Evolutionary conservation across 2,888 invertebrate genomes (phyloP).

Genomic region (Iphiclides podalirius): DNA sequence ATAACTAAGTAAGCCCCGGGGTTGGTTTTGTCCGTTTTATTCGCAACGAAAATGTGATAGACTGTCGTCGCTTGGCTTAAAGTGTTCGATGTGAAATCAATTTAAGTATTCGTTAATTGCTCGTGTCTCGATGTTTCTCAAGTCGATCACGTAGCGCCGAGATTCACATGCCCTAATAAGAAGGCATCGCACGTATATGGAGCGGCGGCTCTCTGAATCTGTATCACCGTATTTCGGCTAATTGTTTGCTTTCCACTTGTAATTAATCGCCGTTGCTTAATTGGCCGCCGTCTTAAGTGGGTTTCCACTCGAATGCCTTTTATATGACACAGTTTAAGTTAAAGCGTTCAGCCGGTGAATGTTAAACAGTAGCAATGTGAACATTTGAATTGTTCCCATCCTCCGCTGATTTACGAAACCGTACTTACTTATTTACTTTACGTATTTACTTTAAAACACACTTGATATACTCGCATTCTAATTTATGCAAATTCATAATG

Average conservation of each 20-base stretch:
- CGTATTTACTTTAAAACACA: no score
- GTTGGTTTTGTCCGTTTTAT: no score
- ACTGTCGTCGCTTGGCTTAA: no score
- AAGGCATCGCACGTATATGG: conserved; percentile 56
- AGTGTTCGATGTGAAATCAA: conserved; percentile 19
- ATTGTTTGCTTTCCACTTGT: conserved; percentile 56
- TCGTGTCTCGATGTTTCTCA: conserved; percentile 27
- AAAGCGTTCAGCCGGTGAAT: background rate
- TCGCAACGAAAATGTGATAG: no score
- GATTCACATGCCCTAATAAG: conserved; percentile 45
- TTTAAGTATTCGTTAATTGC: conserved; percentile 21
- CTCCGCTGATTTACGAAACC: no score
- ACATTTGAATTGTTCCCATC: background rate
- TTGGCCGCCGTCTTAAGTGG: conserved; percentile 32
- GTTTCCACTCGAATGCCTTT: conserved; percentile 22
- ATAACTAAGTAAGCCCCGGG: no score
- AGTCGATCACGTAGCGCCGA: conserved; percentile 43
- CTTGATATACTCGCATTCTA: no score
- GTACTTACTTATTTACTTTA: no score
- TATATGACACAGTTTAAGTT: background rate
- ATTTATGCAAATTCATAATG: no score
- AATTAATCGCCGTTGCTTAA: conserved; percentile 50
- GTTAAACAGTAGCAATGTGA: background rate
- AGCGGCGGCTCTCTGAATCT: conserved; percentile 43
- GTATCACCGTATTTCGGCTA: conserved; percentile 53